Evolutionary conservation across 1,140 invertebrate genomes (phyloP), one percentile per base, ranked within the genome.

Genomic region (Drosophila pseudoobscura): DNA sequence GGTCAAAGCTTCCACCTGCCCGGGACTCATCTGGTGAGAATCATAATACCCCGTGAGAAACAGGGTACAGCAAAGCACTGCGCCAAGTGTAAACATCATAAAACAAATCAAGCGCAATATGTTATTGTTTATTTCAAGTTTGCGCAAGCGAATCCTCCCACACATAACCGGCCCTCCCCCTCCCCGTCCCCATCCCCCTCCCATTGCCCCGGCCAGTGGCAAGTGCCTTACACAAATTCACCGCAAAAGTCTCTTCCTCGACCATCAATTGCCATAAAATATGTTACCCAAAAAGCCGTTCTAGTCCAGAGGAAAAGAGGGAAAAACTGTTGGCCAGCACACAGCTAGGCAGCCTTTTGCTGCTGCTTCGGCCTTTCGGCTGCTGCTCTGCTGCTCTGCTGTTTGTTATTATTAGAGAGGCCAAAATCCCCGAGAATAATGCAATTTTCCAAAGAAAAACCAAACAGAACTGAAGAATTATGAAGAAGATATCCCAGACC

Each of bases 111-210:
- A 85, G 77, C 82, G 77, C 80, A 78, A 87, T 85, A 87, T 87
- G 77, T 87, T 85, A 85, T 85, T 85, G 80, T 85, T 85, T 85
- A 87, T 85, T 85, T 80, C 82, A 80, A 85, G 73, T 87, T 85
- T 85, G 68, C 68, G 82, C 80, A 87, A 85, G 74, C 57, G 59
- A 68, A 80, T 43, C 22, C 20, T 3, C 35, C 43, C 35, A 35
- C 9, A 15, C 3, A 24, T 7, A 24, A 11, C 20, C 24, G 24
- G 3, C 24, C 24, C 0, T 24, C 20, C n/a, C 9, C 49, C 44
- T n/a, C 29, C 17, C 13, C 8, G 4, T 0, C 51, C 26, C 44
- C 24, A n/a, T 4, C 22, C 73, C 20, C 35, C 29, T 13, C 6
- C 26, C 13, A 3, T 11, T 24, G 39, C 46, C 26, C 45, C 53